Conservation (phyloP, 2,797 vertebrate species). For the Prunella strophiata region DNA sequence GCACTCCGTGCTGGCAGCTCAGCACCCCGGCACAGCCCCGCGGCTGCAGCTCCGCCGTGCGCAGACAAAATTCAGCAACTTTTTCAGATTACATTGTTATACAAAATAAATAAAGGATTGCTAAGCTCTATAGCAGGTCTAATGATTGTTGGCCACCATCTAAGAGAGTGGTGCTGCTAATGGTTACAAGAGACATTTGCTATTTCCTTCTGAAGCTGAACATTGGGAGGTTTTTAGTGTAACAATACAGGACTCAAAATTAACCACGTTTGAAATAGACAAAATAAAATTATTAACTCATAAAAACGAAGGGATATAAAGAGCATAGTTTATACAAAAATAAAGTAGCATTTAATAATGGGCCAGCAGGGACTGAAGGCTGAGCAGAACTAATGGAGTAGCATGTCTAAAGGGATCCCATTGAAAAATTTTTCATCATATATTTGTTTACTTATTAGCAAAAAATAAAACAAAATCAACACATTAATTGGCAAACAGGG, state of each 20-base stretch:
- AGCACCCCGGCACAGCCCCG: neutral
- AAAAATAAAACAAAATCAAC: neutral
- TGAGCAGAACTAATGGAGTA: constrained; percentile 11
- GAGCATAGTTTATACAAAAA: constrained; percentile 43
- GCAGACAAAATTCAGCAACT: neutral
- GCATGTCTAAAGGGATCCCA: neutral
- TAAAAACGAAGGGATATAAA: constrained; percentile 49
- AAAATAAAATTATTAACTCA: constrained; percentile 50
- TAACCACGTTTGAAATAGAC: constrained; percentile 19
- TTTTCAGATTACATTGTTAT: neutral
- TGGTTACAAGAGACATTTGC: neutral
- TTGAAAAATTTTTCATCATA: neutral
- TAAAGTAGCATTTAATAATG: constrained; percentile 41
- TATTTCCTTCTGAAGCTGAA: neutral
- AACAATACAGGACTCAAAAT: constrained; percentile 12
- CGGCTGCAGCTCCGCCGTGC: neutral
- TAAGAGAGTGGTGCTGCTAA: neutral
- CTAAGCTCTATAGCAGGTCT: neutral
- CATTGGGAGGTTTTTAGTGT: neutral
- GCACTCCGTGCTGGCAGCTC: neutral
- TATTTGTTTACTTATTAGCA: neutral
- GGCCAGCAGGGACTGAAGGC: neutral
- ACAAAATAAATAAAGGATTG: constrained; percentile 29
- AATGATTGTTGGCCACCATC: neutral
- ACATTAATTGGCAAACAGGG: neutral